Evolutionary conservation across 2,888 invertebrate species (phyloP), one percentile per base, ranked within the genome.

Genomic region (Tenthredo scrophulariae): DNA sequence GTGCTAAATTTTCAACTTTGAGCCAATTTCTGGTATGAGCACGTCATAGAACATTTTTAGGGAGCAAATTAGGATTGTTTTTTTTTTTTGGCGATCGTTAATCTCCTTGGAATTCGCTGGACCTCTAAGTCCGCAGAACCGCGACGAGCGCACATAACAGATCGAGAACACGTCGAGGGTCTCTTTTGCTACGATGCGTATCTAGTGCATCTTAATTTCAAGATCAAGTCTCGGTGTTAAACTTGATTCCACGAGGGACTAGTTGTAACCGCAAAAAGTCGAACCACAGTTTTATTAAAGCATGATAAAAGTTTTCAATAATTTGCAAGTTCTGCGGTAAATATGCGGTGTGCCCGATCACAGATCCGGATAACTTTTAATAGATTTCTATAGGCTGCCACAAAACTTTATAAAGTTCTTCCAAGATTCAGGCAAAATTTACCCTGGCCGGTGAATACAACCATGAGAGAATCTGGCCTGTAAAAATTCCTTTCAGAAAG

Each of bases 141-240:
- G 40, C 18, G 62, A 58, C 40, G 37, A 13, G 37, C 22, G n/a
- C n/a, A 50, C 33, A 77, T 77, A 29, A 54, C 18, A 58, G n/a
- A 70, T 70, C 83, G 67, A 40, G 67, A 83, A 22, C 83, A 70
- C 46, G 46, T 13, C 46, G 22, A 15, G 83, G 29, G 46, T 18
- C 29, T 29, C 33, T 29, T 29, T 67, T 83, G n/a, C 67, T 26
- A 46, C n/a, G 46, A 50, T 67, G 46, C 46, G 46, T 70, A 67
- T 83, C 67, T 43, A n/a, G 67, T 70, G 83, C 83, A 29, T 67
- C 46, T 82, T 37, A 62, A 80, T 80, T 80, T 37, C 22, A 62
- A 80, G 80, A 40, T 80, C 58, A 80, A 62, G 50, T 37, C n/a
- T 80, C 22, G 46, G n/a, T 29, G 37, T 50, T 40, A 33, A 40